These are phyloP conservation scores for Orthosia incerta DNA, from an alignment of 2,888 invertebrate genomes.

Conservation along the genomic window DNA sequence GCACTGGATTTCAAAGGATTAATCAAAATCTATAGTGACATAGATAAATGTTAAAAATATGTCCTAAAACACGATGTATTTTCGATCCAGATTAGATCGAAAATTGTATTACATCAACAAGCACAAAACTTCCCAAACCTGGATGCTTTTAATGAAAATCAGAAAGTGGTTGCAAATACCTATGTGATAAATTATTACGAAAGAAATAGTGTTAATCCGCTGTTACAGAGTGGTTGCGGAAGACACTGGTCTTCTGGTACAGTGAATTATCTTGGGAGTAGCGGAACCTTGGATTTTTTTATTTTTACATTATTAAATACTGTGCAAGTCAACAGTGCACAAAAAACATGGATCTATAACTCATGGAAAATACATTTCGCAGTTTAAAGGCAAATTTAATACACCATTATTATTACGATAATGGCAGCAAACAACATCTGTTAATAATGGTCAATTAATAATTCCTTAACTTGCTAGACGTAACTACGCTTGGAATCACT, in stretches of 20 bases:
- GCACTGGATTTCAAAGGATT: neutral
- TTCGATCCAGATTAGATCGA: too few relatives aligned
- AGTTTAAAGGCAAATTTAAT: slow-evolving; percentile 49
- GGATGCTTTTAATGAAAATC: too few relatives aligned
- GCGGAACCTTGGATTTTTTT: too few relatives aligned
- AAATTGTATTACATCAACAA: neutral
- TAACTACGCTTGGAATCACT: too few relatives aligned
- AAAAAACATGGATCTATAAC: slow-evolving; percentile 10
- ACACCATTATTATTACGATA: slow-evolving; percentile 47
- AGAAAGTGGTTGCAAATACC: too few relatives aligned
- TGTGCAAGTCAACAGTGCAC: neutral
- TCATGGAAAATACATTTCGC: slow-evolving; percentile 20
- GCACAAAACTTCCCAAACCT: neutral
- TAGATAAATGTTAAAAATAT: neutral
- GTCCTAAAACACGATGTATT: neutral
- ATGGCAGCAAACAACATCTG: slow-evolving; percentile 55
- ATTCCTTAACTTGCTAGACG: slow-evolving; percentile 47
- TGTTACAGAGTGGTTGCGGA: too few relatives aligned
- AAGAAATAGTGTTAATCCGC: too few relatives aligned
- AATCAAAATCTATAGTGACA: neutral
- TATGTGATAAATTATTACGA: too few relatives aligned
- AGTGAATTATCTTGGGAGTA: too few relatives aligned
- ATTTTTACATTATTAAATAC: neutral
- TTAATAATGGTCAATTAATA: slow-evolving; percentile 62
- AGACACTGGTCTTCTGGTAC: too few relatives aligned